Evolutionary conservation across 2,888 invertebrate species (phyloP).

Genomic region (Epirrita christyi): DNA sequence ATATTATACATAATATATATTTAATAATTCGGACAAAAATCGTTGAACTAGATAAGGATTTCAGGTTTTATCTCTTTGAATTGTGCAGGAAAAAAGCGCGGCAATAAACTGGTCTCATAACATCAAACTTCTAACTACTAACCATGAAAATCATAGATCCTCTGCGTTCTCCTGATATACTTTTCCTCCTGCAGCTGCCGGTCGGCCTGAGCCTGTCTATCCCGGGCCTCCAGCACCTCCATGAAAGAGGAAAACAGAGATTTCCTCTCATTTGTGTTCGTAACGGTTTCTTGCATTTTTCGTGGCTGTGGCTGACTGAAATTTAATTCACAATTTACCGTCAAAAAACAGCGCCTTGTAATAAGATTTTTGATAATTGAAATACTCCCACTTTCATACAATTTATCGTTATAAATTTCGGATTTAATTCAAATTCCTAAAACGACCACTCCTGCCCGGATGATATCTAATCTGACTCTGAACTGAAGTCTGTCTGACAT

Average conservation of each 20-base stretch:
- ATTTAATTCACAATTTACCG: conserved; percentile 38
- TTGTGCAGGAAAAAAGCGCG: conserved; percentile 24
- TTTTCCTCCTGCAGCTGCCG: conserved; percentile 75
- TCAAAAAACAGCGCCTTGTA: not conserved
- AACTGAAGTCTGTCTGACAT: conserved; percentile 36
- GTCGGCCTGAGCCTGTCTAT: conserved; percentile 68
- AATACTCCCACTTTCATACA: conserved; percentile 9
- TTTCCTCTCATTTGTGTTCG: conserved; percentile 72
- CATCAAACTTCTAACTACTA: conserved; percentile 8
- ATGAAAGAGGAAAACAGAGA: conserved; percentile 75
- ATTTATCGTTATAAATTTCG: conserved; percentile 1
- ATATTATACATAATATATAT: no score
- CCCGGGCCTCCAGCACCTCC: conserved; percentile 71
- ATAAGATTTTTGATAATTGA: not conserved
- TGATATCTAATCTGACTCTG: no score
- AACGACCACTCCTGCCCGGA: conserved; percentile 47
- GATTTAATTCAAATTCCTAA: conserved; percentile 61
- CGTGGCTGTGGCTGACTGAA: conserved; percentile 27
- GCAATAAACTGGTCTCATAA: conserved; percentile 8
- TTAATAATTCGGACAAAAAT: no score
- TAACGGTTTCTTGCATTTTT: conserved; percentile 82
- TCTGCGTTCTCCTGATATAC: conserved; percentile 72
- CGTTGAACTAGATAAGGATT: no score
- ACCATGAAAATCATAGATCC: conserved; percentile 80
- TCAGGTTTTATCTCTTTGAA: no score